phyloP scores from a whole-genome alignment of 2,113 vertebrate species.

The Anhinga anhinga region DNA sequence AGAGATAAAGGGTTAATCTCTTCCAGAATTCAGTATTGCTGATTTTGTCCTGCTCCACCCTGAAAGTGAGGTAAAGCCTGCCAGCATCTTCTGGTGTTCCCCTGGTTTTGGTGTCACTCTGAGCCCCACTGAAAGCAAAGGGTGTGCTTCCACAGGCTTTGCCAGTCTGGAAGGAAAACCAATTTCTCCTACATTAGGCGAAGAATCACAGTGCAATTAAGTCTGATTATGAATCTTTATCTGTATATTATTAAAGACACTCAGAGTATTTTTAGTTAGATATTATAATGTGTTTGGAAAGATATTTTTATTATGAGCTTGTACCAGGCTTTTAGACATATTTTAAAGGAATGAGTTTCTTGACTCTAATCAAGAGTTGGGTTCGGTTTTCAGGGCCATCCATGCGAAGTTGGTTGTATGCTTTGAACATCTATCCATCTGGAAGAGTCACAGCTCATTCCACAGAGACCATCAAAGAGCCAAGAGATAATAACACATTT shows the following conservation, averaged over 20 bases:
- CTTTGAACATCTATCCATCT: background rate
- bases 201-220: background rate
- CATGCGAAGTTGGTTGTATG: accelerated
- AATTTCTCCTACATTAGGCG: background rate
- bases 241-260: background rate
- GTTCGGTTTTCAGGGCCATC: background rate
- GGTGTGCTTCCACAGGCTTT: background rate
- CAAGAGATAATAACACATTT: background rate
- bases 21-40: background rate
- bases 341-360: background rate
- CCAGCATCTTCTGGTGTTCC: background rate
- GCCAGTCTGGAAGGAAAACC: background rate
- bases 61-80: background rate
- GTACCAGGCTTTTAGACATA: background rate
- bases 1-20: background rate
- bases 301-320: background rate
- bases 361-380: background rate
- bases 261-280: background rate
- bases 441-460: constrained; percentile 17
- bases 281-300: background rate
- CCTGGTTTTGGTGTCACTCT: background rate
- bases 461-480: background rate
- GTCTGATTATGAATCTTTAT: background rate
- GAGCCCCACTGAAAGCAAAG: background rate
- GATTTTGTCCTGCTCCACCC: background rate